Evolutionary conservation across 2,888 invertebrate species (phyloP).

Genomic region (Epicampocera succincta): DNA sequence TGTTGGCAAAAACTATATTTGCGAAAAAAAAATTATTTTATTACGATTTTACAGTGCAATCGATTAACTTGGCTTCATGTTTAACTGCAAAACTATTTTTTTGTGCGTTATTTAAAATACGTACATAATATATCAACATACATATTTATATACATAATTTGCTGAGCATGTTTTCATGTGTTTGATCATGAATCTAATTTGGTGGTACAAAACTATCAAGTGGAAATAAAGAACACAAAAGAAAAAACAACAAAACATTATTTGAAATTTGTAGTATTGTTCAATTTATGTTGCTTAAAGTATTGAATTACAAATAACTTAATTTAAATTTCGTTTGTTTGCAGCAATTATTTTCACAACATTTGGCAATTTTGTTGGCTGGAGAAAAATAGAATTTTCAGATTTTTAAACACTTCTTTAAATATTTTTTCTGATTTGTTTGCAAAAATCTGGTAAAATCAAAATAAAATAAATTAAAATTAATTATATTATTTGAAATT

Average conservation of each 20-base stretch:
- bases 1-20: too few species aligned
- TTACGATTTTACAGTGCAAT: neutral
- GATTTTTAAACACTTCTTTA: too few species aligned
- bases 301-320: slow-evolving; percentile 49
- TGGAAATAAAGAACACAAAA: neutral
- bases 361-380: slow-evolving; percentile 19
- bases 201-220: slow-evolving; percentile 1
- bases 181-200: slow-evolving; percentile 40
- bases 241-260: neutral
- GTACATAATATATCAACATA: too few species aligned
- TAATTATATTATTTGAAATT: too few species aligned
- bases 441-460: too few species aligned
- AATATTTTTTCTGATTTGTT: too few species aligned
- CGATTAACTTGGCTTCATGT: neutral
- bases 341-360: slow-evolving; percentile 19
- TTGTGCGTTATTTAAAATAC: slow-evolving; percentile 11
- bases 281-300: slow-evolving; percentile 32
- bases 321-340: slow-evolving; percentile 12
- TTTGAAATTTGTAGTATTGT: slow-evolving; percentile 38
- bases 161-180: slow-evolving; percentile 16
- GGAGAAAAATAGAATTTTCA: neutral
- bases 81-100: slow-evolving; percentile 7
- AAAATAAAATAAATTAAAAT: too few species aligned
- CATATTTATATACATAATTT: slow-evolving; percentile 4
- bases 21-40: neutral